Base-by-base conservation (phyloP, 2,113 vertebrate genomes). In the Pseudopipra pipra region DNA sequence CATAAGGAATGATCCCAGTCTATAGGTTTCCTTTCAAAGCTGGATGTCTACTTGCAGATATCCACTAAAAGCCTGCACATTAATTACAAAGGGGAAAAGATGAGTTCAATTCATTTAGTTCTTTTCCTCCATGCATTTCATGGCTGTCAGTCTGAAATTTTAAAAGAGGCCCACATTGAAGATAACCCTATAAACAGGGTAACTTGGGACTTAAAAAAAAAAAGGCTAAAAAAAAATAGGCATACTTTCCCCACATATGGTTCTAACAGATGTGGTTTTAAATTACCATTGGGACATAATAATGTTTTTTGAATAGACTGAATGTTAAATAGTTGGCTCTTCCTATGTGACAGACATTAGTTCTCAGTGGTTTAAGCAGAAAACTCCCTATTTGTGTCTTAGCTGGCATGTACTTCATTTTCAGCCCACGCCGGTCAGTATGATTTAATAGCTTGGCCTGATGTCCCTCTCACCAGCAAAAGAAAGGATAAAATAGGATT, bases 31-130 rank as follows among this genome's bases (percentile, higher is more conserved):
- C 79, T 94, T 97, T 95, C 74, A 95, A 94, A 87, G 31, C 54
- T 75, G 47, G 55, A 95, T 80, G 77, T 91, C 92, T 94, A 52
- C 66, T 97, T 96, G 72, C 61, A 96, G 89, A 81, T 82, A 91
- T 33, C 47, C 70, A 92, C 74, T 95, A 90, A 90, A 87, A 95
- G 61, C 84, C 81, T 68, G 82, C 49, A 92, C 70, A 84, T 94
- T 97, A 97, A 98, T 97, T 96, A 92, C 37, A 84, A 97, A 86
- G 47, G n/a, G 54, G 59, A 87, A 96, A 85, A 95, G 63, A 85
- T 92, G 78, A 88, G 63, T 86, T 90, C 47, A 89, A 63, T 90
- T 96, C n/a, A 76, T 89, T 94, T 94, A 63, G 54, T 94, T 87
- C 73, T 68, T 21, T 72, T 93, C 62, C 96, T 96, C 35, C 19